Percentiles rank a stretch among this genome's conserved stretches.
phyloP scores from a whole-genome alignment of 2,113 vertebrate species.

The Scortum barcoo region DNA sequence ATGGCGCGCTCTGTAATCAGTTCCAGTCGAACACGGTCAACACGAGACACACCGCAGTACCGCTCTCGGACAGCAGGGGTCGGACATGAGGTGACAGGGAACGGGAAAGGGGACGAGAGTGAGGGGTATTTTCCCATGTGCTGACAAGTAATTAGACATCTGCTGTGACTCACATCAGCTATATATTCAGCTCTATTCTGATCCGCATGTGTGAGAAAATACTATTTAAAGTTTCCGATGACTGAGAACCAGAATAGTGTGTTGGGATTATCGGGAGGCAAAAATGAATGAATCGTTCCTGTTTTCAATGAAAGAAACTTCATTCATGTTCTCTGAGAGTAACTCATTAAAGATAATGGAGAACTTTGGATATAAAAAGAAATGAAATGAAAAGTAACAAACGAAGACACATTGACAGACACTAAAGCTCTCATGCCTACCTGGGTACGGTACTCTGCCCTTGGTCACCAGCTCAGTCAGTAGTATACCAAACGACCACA shows the following conservation, averaged over 20 bases:
- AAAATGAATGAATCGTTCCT: not conserved
- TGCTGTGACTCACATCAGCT: constrained; percentile 41
- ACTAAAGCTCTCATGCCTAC: constrained; percentile 71
- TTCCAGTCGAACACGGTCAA: constrained; percentile 35
- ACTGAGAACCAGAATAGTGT: not conserved
- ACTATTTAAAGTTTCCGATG: constrained; percentile 12
- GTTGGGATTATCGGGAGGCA: not conserved
- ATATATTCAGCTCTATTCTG: constrained; percentile 32
- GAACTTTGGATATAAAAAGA: not conserved
- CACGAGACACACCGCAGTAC: constrained; percentile 39
- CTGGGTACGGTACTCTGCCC: constrained; percentile 98
- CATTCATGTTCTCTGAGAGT: not conserved
- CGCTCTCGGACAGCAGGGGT: constrained; percentile 66
- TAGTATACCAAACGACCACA: constrained; percentile 98
- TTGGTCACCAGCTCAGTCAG: constrained; percentile 98
- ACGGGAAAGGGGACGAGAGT: not conserved
- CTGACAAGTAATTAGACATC: constrained; percentile 46
- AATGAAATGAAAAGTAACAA: too few relatives aligned
- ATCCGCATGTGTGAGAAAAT: constrained; percentile 34
- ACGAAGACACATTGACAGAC: not conserved
- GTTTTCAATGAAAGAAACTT: not conserved
- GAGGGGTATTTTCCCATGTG: constrained; percentile 48
- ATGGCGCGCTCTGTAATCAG: constrained; percentile 70
- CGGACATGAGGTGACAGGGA: constrained; percentile 14
- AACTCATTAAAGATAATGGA: not conserved